Evolutionary conservation across 1,140 invertebrate species (phyloP).

Genomic region (Ladona fulva): DNA sequence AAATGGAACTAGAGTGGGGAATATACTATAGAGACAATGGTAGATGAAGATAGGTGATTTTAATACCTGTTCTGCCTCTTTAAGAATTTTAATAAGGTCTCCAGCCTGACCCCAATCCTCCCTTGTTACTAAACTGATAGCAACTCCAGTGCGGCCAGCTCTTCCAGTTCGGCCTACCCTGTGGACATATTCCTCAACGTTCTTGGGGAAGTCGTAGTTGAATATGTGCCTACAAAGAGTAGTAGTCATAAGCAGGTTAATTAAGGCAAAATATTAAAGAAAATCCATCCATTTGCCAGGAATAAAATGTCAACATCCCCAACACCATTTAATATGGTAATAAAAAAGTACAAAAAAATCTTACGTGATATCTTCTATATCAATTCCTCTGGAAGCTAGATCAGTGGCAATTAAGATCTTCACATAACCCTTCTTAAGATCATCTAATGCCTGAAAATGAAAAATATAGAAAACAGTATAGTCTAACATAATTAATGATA

Average conservation of each 20-base stretch:
- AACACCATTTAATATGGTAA: no score
- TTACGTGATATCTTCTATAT: conserved; percentile 85
- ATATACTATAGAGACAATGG: not conserved
- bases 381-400: conserved; percentile 83
- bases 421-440: conserved; percentile 64
- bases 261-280: no score
- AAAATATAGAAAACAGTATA: not conserved
- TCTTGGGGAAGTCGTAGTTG: conserved; percentile 83
- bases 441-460: conserved; percentile 53
- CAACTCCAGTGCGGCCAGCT: conserved; percentile 72
- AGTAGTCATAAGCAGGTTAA: no score
- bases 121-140: conserved; percentile 70
- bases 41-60: conserved; percentile 13
- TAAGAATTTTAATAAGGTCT: conserved; percentile 74
- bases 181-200: conserved; percentile 84
- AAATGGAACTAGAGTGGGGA: no score
- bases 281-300: no score
- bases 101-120: conserved; percentile 67
- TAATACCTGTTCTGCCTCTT: conserved; percentile 42
- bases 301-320: no score
- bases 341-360: conserved; percentile 29
- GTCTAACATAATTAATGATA: no score
- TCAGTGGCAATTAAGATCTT: conserved; percentile 88
- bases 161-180: conserved; percentile 80
- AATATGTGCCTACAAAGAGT: conserved; percentile 53